These are phyloP conservation scores for Merops nubicus DNA, from an alignment of 2,113 vertebrate genomes.

Conservation along the genomic window DNA sequence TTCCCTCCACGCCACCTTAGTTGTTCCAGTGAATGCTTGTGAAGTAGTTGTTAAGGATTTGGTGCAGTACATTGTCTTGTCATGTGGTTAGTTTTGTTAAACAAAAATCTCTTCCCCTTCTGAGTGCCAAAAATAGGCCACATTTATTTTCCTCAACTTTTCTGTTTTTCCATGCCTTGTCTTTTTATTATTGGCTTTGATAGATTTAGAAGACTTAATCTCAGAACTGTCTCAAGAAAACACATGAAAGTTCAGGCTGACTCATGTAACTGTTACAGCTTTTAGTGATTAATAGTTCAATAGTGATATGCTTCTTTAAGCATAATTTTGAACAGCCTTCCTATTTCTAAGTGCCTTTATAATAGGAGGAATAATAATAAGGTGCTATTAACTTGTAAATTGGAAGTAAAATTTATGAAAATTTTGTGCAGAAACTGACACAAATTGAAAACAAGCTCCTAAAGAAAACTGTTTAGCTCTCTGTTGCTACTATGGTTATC, in stretches of 20 bases:
- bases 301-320: conserved; percentile 35
- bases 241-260: conserved; percentile 48
- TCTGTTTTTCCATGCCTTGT: neutral
- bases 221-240: conserved; percentile 43
- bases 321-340: neutral
- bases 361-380: neutral
- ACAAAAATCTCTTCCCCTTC: neutral
- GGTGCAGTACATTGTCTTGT: neutral
- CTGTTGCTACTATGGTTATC: neutral
- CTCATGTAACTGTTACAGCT: neutral
- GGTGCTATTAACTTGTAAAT: neutral
- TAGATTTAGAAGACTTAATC: conserved; percentile 34
- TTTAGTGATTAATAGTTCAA: conserved; percentile 35
- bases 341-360: neutral
- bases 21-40: neutral
- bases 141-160: neutral
- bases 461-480: neutral
- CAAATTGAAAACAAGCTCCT: neutral
- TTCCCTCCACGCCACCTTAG: neutral
- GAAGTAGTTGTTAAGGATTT: neutral
- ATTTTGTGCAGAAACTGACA: neutral
- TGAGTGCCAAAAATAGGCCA: neutral
- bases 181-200: neutral
- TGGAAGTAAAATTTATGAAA: neutral
- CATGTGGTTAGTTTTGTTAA: neutral